Conservation (phyloP, 1,140 invertebrate genomes). For the Prorops nasuta region DNA sequence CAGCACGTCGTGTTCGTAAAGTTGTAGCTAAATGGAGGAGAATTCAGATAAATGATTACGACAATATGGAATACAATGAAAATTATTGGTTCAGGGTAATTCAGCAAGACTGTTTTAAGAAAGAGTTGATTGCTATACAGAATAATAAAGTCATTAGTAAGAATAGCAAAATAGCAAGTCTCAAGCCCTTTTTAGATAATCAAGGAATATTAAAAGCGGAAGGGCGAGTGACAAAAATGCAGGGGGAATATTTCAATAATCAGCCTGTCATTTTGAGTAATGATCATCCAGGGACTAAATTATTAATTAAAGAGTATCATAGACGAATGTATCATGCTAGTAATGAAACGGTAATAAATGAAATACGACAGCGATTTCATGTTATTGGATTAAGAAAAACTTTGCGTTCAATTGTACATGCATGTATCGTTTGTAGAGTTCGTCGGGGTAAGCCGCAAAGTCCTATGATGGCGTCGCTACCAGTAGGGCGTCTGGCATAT, state of each 20-base stretch:
- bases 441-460: not conserved
- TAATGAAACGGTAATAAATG: slow-evolving; percentile 16
- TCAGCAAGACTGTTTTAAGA: slow-evolving; percentile 3
- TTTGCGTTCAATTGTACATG: not conserved
- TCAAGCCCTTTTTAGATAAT: slow-evolving; percentile 6
- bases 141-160: not conserved
- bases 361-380: slow-evolving; percentile 7
- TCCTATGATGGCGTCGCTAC: not conserved
- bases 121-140: not conserved
- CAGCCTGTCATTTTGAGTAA: slow-evolving; percentile 10
- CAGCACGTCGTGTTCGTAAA: slow-evolving; percentile 7
- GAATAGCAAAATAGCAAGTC: not conserved
- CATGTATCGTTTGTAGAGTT: slow-evolving; percentile 1
- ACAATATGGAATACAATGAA: not conserved
- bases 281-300: slow-evolving; percentile 13
- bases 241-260: not conserved
- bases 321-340: slow-evolving; percentile 11
- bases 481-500: not conserved
- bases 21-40: not conserved
- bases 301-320: slow-evolving; percentile 24
- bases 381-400: not conserved
- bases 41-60: not conserved
- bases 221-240: not conserved
- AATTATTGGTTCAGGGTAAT: not conserved
- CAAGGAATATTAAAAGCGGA: slow-evolving; percentile 8